Base-by-base conservation (phyloP, 2,113 vertebrate genomes). In the Oxyura jamaicensis region DNA sequence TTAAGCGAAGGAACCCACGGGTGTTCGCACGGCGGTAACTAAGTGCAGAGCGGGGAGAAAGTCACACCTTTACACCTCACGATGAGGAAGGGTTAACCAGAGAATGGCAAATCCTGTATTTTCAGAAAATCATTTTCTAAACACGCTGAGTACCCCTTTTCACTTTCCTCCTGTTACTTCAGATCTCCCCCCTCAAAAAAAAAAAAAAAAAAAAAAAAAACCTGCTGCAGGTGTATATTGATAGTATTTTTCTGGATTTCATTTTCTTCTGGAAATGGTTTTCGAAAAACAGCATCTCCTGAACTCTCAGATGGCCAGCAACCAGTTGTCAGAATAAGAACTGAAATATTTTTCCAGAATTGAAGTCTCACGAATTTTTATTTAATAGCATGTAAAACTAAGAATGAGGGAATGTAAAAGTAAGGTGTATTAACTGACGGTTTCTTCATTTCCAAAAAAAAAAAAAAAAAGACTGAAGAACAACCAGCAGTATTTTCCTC, bases 381-480 rank as follows among this genome's bases (percentile, higher is more conserved):
- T 53, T 69, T 79, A 65, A 26, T 77, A 6, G 20, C 13, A 4
- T 25, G 10, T 78, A 77, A 88, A 91, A 89, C 39, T 59, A 65
- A 60, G 42, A 92, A 55, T 9, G 46, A 46, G 71, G 9, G 63
- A 15, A 23, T 16, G 26, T 35, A 25, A 55, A 75, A 35, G 35
- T 25, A 31, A n/a, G 3, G 3, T 1, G 0, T 72, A 25, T 65
- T 84, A 76, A 14, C 18, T 33, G 22, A 13, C 0, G 1, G 4
- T 50, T 83, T 60, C 13, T 78, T 65, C 52, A 41, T 29, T 35
- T 71, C 22, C 8, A 87, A 71, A 28, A 68, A 46, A 46, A 46
- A 46, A 20, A 46, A 20, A 44, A 44, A 44, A 16, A 42, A 15
- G 3, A 13, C 15, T 2, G 3, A 95, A 69, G 29, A 58, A 23